Conservation (phyloP, 1,140 invertebrate genomes). For the Drosophila ercepeae region DNA sequence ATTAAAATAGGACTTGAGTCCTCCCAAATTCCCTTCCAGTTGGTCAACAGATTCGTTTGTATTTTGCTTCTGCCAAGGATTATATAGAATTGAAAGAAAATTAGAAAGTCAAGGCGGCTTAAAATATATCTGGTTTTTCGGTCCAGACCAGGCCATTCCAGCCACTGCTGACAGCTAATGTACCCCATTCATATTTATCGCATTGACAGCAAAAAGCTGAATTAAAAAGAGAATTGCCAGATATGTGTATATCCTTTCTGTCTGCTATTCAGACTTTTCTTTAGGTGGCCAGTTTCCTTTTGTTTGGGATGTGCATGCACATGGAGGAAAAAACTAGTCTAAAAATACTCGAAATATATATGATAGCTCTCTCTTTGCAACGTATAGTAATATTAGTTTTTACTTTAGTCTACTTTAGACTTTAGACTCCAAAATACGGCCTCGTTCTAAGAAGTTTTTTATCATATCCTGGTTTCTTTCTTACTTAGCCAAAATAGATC, state of each 20-base stretch:
- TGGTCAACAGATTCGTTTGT: background rate
- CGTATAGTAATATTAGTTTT: no score
- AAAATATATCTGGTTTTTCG: slow-evolving; percentile 1
- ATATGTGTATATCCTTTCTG: slow-evolving; percentile 68
- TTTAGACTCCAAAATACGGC: no score
- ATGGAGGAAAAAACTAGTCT: background rate
- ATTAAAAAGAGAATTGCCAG: slow-evolving; percentile 52
- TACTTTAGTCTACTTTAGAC: no score
- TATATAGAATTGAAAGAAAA: slow-evolving; percentile 22
- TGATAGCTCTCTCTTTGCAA: no score
- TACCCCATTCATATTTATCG: slow-evolving; percentile 23
- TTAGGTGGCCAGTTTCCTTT: background rate
- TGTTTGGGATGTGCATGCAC: background rate
- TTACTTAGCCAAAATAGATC: no score
- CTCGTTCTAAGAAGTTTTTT: no score
- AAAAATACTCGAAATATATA: background rate
- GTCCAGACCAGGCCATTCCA: slow-evolving; percentile 3
- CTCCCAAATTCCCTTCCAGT: slow-evolving; percentile 11
- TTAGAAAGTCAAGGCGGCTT: slow-evolving; percentile 26
- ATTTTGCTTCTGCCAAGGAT: slow-evolving; percentile 12
- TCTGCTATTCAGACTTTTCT: slow-evolving; percentile 52
- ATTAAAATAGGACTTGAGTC: slow-evolving; percentile 9
- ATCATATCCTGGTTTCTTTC: no score
- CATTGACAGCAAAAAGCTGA: slow-evolving; percentile 30
- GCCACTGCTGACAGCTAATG: slow-evolving; percentile 41